These are phyloP conservation scores for Mixornis gularis DNA, from an alignment of 2,113 vertebrate genomes.

Conservation along the genomic window DNA sequence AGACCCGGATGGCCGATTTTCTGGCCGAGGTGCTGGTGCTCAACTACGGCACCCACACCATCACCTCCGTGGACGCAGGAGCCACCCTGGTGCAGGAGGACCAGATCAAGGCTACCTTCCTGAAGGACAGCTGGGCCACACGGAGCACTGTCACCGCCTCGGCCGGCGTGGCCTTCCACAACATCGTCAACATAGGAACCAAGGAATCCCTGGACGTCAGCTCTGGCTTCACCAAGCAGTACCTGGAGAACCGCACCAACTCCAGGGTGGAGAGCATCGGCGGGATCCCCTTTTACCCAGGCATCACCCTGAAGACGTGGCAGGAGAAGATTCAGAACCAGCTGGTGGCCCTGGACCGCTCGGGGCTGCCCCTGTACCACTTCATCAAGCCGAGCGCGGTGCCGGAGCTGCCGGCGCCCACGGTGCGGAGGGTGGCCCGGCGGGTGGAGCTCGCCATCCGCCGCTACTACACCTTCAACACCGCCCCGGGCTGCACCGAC, in stretches of 20 bases:
- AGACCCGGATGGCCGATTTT: constrained; percentile 78
- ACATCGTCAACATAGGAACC: constrained; percentile 60
- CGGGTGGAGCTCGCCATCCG: constrained; percentile 69
- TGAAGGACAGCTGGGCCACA: constrained; percentile 63
- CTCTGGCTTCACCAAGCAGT: constrained; percentile 62
- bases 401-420: constrained; percentile 78
- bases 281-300: constrained; percentile 82
- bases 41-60: constrained; percentile 84
- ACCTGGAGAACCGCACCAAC: constrained; percentile 79
- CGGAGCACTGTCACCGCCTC: constrained; percentile 54
- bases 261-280: constrained; percentile 83
- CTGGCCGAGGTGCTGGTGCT: constrained; percentile 83
- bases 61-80: constrained; percentile 77
- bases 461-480: constrained; percentile 85
- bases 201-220: not conserved
- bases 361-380: constrained; percentile 79
- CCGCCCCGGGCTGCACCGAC: constrained; percentile 80
- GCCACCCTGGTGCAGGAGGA: constrained; percentile 85
- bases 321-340: constrained; percentile 84
- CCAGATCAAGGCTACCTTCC: constrained; percentile 74
- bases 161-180: constrained; percentile 74
- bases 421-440: constrained; percentile 71
- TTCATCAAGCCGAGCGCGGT: constrained; percentile 75
- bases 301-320: constrained; percentile 88
- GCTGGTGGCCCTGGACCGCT: constrained; percentile 85